These are phyloP conservation scores for Diorhabda elongata DNA, from an alignment of 1,140 invertebrate species.

Conservation along the genomic window DNA sequence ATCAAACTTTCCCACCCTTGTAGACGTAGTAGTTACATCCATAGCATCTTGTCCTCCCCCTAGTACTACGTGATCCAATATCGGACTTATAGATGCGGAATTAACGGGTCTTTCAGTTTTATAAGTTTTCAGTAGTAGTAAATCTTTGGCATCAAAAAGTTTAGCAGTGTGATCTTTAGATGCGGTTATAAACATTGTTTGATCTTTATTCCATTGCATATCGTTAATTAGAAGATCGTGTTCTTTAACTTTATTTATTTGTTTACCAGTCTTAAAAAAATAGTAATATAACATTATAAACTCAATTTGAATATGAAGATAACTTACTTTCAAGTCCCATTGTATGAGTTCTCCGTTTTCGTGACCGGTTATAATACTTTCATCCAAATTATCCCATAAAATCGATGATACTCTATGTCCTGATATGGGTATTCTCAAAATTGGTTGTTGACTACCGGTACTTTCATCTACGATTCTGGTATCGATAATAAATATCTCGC, in stretches of 20 bases:
- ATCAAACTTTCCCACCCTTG: constrained; percentile 95
- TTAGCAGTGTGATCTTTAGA: constrained; percentile 93
- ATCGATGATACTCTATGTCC: constrained; percentile 86
- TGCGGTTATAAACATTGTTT: constrained; percentile 94
- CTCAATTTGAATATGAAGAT: background rate
- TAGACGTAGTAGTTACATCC: constrained; percentile 97
- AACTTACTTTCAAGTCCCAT: constrained; percentile 81
- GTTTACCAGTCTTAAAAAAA: constrained; percentile 70
- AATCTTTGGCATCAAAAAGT: constrained; percentile 82
- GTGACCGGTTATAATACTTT: constrained; percentile 89
- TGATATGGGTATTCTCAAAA: constrained; percentile 59
- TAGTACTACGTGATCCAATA: constrained; percentile 88
- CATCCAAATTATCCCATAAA: constrained; percentile 89
- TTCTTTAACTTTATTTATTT: constrained; percentile 69
- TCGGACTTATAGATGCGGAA: constrained; percentile 92
- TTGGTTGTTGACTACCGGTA: constrained; percentile 54
- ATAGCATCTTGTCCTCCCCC: constrained; percentile 98
- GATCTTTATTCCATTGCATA: constrained; percentile 90
- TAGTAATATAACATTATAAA: constrained; percentile 20
- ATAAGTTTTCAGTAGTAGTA: constrained; percentile 88
- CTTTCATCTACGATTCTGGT: constrained; percentile 66
- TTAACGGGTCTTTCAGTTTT: constrained; percentile 96
- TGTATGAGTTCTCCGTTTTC: constrained; percentile 87
- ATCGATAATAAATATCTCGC: constrained; percentile 85
- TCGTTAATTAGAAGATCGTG: constrained; percentile 90